phyloP scores from a whole-genome alignment of 2,797 vertebrate genomes.

The Telmatherina bonti region DNA sequence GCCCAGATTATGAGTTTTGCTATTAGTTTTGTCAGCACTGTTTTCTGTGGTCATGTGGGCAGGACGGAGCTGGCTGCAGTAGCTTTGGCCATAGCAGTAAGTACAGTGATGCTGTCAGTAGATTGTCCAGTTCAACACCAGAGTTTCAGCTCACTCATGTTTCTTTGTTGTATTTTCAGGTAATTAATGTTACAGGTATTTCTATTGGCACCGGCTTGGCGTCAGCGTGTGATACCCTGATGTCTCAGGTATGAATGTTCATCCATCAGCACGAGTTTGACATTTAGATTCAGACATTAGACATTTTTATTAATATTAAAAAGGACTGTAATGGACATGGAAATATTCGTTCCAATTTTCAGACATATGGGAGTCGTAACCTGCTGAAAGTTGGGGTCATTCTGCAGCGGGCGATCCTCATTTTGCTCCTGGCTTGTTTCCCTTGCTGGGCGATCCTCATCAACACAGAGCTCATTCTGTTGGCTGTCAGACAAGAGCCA shows the following conservation, averaged over 20 bases:
- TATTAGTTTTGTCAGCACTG: conserved; percentile 84
- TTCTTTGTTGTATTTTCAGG: conserved; percentile 71
- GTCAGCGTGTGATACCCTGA: conserved; percentile 87
- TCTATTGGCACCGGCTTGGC: conserved; percentile 87
- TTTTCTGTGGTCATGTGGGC: conserved; percentile 92
- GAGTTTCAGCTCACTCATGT: background rate
- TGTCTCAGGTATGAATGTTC: conserved; percentile 78
- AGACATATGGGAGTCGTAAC: conserved; percentile 89
- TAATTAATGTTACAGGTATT: conserved; percentile 88
- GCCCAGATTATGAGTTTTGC: conserved; percentile 83
- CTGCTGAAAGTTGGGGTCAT: conserved; percentile 87
- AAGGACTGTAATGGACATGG: background rate
- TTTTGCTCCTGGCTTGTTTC: conserved; percentile 88
- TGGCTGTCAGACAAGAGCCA: conserved; percentile 84
- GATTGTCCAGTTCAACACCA: background rate
- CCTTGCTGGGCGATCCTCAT: conserved; percentile 93
- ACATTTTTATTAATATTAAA: too few relatives aligned
- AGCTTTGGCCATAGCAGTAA: conserved; percentile 85
- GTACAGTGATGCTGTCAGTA: conserved; percentile 35
- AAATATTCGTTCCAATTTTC: conserved; percentile 4
- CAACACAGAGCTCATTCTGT: conserved; percentile 87
- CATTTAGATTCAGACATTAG: too few relatives aligned
- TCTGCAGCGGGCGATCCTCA: conserved; percentile 85
- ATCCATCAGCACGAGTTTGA: background rate
- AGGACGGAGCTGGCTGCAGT: conserved; percentile 86